These are phyloP conservation scores for Petrocephalus microphthalmus DNA, from an alignment of 2,113 vertebrate species.

Conservation along the genomic window DNA sequence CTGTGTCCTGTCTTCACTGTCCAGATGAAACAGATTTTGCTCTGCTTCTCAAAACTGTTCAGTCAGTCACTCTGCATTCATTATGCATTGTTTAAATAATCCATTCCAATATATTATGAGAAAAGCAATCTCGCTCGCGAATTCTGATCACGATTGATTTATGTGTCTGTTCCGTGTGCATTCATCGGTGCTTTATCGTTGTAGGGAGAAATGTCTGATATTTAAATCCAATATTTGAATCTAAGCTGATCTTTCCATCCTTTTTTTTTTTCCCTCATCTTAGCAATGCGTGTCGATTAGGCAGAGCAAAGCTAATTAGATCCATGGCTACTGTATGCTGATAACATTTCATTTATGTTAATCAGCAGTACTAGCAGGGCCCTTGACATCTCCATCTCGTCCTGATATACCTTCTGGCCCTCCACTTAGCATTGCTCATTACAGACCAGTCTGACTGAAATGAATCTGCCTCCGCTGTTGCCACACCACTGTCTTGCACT, in stretches of 20 bases:
- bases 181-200: not conserved
- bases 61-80: not conserved
- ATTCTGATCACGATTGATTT: not conserved
- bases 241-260: not conserved
- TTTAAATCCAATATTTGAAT: not conserved
- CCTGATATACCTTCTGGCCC: constrained; percentile 7
- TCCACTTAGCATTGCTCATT: not conserved
- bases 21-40: not conserved
- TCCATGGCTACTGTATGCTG: not conserved
- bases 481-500: not conserved
- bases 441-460: not conserved
- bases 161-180: not conserved
- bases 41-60: not conserved
- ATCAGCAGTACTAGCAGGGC: not conserved
- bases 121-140: not conserved
- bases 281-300: not conserved
- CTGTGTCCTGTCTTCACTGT: not conserved
- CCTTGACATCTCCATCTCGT: not conserved
- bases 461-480: not conserved
- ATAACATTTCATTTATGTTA: not conserved
- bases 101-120: not conserved
- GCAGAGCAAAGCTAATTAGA: not conserved
- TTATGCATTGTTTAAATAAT: not conserved
- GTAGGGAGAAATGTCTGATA: not conserved
- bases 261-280: not conserved